phyloP scores from a whole-genome alignment of 2,888 invertebrate genomes.

The Callosobruchus maculatus region DNA sequence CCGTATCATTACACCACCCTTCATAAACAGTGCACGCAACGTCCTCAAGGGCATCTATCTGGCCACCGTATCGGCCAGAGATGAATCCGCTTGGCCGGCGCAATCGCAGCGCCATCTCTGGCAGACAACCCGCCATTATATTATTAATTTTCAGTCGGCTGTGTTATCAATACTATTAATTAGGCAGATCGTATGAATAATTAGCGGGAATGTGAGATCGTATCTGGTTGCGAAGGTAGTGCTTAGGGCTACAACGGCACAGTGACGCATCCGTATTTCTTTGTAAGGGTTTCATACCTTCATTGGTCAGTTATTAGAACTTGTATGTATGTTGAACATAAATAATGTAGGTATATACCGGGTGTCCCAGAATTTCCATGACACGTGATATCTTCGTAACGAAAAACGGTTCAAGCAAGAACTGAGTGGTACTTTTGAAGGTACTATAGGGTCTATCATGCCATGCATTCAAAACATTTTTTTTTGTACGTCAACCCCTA shows the following conservation, averaged over 20 bases:
- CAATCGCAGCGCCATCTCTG: slow-evolving; percentile 9
- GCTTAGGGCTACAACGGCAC: neutral
- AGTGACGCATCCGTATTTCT: neutral
- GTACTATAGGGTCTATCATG: too few species aligned
- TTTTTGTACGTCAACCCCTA: too few species aligned
- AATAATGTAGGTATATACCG: too few species aligned
- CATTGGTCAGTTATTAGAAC: too few species aligned
- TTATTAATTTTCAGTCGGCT: slow-evolving; percentile 31
- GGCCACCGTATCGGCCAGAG: neutral
- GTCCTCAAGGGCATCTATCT: neutral
- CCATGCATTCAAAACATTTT: too few species aligned
- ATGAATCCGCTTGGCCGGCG: slow-evolving; percentile 6
- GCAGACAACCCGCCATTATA: slow-evolving; percentile 30
- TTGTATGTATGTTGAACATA: too few species aligned
- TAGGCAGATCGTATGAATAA: slow-evolving; percentile 24
- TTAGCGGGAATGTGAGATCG: slow-evolving; percentile 8
- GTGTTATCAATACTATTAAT: slow-evolving; percentile 29
- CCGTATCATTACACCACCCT: neutral
- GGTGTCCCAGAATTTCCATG: too few species aligned
- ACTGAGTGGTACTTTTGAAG: too few species aligned
- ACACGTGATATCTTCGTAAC: too few species aligned
- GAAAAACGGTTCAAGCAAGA: too few species aligned
- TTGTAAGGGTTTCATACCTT: neutral
- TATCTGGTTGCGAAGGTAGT: neutral
- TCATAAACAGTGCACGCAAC: neutral